phyloP scores from a whole-genome alignment of 35 echinoderm and acorn worm genomes.

The Ophiothrix spiculata region DNA sequence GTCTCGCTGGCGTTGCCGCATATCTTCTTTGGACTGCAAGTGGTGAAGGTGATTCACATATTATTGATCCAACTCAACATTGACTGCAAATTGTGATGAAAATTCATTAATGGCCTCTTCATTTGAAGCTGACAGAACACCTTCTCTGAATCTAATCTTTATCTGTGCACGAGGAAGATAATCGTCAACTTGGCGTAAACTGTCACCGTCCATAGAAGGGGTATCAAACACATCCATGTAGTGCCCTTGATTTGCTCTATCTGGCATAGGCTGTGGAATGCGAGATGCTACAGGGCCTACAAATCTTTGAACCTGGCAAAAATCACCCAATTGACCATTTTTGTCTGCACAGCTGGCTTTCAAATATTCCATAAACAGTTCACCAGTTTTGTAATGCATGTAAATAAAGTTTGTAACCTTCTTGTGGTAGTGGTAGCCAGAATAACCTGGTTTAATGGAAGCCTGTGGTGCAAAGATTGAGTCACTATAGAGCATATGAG shows the following conservation, averaged over 20 bases:
- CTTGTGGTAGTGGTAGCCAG: not conserved
- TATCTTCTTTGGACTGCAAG: not conserved
- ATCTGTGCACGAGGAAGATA: not conserved
- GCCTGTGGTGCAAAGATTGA: not conserved
- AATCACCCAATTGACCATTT: not conserved
- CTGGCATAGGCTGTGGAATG: not conserved
- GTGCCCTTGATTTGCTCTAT: not conserved
- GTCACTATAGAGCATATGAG: not conserved
- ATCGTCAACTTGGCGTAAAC: not conserved
- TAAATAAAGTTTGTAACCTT: not conserved
- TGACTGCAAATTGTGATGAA: not conserved
- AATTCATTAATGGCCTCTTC: not conserved
- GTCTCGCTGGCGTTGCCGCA: not conserved
- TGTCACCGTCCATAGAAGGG: not conserved
- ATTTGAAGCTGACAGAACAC: not conserved
- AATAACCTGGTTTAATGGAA: not conserved
- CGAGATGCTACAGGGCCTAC: not conserved
- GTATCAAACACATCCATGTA: not conserved
- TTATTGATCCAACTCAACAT: not conserved
- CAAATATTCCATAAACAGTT: not conserved
- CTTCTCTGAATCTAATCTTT: not conserved
- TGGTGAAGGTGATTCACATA: not conserved
- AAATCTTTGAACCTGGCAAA: not conserved
- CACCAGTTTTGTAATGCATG: not conserved
- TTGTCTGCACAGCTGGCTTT: not conserved